A percentile compares a stretch with the other conserved stretches of the same genome.
Evolutionary conservation across 2,113 vertebrate genomes (phyloP).

Genomic region (Sylvilagus bachmani): DNA sequence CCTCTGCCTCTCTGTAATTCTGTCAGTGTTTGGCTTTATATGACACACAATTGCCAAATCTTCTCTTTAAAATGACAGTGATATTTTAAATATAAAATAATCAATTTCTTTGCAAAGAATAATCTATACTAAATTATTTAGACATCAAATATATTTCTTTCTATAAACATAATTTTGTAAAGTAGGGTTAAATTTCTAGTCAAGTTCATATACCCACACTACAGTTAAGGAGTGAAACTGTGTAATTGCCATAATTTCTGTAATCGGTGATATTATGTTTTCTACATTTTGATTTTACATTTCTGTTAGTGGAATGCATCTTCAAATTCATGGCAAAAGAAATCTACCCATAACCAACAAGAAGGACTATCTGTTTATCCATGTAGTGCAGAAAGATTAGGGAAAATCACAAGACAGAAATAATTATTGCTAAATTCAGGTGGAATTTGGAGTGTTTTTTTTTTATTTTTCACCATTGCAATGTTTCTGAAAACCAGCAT

Average conservation of each 20-base stretch:
- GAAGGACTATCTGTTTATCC: background rate
- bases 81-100: slow-evolving; percentile 4
- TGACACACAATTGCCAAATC: background rate
- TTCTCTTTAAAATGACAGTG: background rate
- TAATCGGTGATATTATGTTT: background rate
- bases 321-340: slow-evolving; percentile 23
- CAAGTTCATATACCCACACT: background rate
- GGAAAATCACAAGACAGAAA: background rate
- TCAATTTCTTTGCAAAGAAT: background rate
- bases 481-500: background rate
- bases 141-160: slow-evolving; percentile 17
- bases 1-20: too few relatives aligned
- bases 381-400: background rate
- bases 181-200: background rate
- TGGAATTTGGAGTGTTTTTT: background rate
- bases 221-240: background rate
- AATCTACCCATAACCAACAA: background rate
- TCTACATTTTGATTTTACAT: background rate
- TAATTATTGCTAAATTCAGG: background rate
- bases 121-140: background rate
- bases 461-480: background rate
- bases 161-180: background rate
- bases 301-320: background rate
- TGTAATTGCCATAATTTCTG: slow-evolving; percentile 2
- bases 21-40: background rate